phyloP scores from a whole-genome alignment of 2,888 invertebrate species.

The Megalurothrips usitatus region DNA sequence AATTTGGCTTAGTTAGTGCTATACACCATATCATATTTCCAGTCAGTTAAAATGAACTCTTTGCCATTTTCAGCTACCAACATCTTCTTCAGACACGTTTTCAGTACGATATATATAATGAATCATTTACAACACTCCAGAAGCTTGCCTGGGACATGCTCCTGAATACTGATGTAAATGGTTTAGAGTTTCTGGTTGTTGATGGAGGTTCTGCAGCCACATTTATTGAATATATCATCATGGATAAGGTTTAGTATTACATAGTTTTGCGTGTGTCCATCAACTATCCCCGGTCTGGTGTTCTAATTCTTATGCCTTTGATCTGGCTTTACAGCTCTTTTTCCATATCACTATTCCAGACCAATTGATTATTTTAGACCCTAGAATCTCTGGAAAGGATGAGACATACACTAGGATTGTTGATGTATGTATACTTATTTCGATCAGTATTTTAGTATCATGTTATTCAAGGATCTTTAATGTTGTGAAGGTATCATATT shows the following conservation, averaged over 20 bases:
- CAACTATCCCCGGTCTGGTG: no score
- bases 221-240: slow-evolving; percentile 48
- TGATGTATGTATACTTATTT: slow-evolving; percentile 37
- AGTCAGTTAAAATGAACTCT: slow-evolving; percentile 33
- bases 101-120: slow-evolving; percentile 47
- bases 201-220: slow-evolving; percentile 51
- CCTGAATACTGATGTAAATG: slow-evolving; percentile 40
- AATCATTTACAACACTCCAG: slow-evolving; percentile 42
- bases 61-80: slow-evolving; percentile 43
- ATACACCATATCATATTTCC: background rate
- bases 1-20: background rate
- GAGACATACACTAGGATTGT: slow-evolving; percentile 48
- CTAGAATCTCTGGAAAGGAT: slow-evolving; percentile 49
- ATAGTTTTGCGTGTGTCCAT: background rate
- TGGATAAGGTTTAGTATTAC: slow-evolving; percentile 33
- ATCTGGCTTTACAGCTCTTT: slow-evolving; percentile 40
- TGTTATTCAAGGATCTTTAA: no score
- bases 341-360: slow-evolving; percentile 54
- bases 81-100: slow-evolving; percentile 50
- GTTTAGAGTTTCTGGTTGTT: slow-evolving; percentile 46
- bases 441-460: background rate
- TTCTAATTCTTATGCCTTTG: background rate
- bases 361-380: slow-evolving; percentile 54
- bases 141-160: slow-evolving; percentile 38
- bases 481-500: background rate